Percentiles rank a stretch among this genome's conserved stretches.
Conservation (phyloP, 2,888 invertebrate species). For the Tyria jacobaeae region DNA sequence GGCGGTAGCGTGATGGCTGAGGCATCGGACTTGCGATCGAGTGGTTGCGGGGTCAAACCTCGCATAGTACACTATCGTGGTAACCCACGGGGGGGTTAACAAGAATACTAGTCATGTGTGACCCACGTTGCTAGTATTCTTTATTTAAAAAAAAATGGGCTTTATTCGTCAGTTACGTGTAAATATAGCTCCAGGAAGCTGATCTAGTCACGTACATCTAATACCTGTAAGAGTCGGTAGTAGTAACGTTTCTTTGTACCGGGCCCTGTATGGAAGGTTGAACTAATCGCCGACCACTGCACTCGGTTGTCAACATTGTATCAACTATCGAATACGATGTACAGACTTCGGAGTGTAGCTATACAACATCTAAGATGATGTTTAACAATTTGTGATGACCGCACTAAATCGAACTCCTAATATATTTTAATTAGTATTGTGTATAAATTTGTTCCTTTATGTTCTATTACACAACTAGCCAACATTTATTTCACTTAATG, state of each 20-base stretch:
- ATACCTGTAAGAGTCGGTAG: conserved; percentile 11
- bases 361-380: background rate
- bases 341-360: background rate
- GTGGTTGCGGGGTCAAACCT: too few relatives aligned
- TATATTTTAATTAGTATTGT: background rate
- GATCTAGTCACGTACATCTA: conserved; percentile 18
- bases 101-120: too few relatives aligned
- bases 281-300: conserved; percentile 3
- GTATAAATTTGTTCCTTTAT: background rate
- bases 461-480: background rate
- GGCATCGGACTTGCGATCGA: too few relatives aligned
- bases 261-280: conserved; percentile 16
- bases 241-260: conserved; percentile 33
- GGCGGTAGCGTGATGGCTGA: too few relatives aligned
- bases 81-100: too few relatives aligned
- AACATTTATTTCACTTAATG: background rate
- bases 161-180: conserved; percentile 10
- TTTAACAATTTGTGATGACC: background rate
- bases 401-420: background rate
- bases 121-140: too few relatives aligned
- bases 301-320: background rate
- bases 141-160: too few relatives aligned
- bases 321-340: background rate
- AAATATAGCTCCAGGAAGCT: conserved; percentile 10
- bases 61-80: too few relatives aligned